These are phyloP conservation scores for Syritta pipiens DNA, from an alignment of 2,888 invertebrate species.

Conservation along the genomic window DNA sequence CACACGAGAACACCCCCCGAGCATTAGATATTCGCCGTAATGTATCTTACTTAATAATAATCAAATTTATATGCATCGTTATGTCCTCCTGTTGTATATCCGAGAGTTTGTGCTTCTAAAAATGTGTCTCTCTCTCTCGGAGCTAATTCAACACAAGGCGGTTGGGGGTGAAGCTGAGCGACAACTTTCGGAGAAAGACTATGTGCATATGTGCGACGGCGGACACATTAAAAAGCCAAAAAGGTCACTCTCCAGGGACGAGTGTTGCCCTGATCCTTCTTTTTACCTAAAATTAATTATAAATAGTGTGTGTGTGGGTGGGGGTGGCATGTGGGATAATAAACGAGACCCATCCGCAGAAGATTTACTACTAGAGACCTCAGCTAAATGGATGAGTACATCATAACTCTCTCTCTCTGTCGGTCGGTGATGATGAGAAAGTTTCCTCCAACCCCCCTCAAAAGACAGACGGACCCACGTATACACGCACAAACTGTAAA, in stretches of 20 bases:
- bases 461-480: slow-evolving; percentile 27
- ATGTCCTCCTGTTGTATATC: slow-evolving; percentile 75
- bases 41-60: slow-evolving; percentile 74
- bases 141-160: slow-evolving; percentile 46
- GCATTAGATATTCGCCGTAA: slow-evolving; percentile 71
- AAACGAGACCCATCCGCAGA: slow-evolving; percentile 39
- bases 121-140: slow-evolving; percentile 59
- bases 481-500: slow-evolving; percentile 19
- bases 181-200: slow-evolving; percentile 21
- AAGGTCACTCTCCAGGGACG: slow-evolving; percentile 63
- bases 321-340: slow-evolving; percentile 21
- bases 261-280: slow-evolving; percentile 43
- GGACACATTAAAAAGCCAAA: slow-evolving; percentile 67
- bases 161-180: neutral
- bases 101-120: slow-evolving; percentile 56
- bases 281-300: slow-evolving; percentile 69
- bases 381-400: slow-evolving; percentile 26
- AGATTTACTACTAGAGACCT: slow-evolving; percentile 38
- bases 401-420: slow-evolving; percentile 30
- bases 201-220: too few species aligned
- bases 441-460: neutral
- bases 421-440: neutral
- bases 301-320: slow-evolving; percentile 56
- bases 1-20: slow-evolving; percentile 13
- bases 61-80: slow-evolving; percentile 76